Evolutionary conservation across 2,888 invertebrate species (phyloP), one percentile per base, ranked within the genome.

Genomic region (Apamea monoglypha): DNA sequence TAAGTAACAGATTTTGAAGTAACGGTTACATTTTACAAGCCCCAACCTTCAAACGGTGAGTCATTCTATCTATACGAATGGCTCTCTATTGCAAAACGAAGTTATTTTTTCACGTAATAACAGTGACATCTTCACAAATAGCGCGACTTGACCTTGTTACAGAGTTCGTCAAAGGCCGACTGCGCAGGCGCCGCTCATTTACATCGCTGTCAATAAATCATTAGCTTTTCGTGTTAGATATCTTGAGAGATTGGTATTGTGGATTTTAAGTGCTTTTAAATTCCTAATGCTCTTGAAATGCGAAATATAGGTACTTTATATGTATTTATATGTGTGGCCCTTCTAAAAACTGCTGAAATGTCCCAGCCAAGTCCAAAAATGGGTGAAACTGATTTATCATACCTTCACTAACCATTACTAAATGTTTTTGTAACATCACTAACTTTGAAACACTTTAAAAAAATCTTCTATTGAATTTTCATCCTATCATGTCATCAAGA

Each of bases 131-230:
- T 77, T 69, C 63, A 80, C 32, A 75, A 73, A 84, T 73, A 73
- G 36, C 59, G 18, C 71, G 40, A 66, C 73, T 50, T 44, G 67
- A 87, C 85, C 85, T 87, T 81, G 88, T 76, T 21, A 16, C 36
- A 76, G 29, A 56, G 76, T 59, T 80, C 80, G 83, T 73, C 64
- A 66, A 70, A 87, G 73, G 88, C 84, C 80, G 78, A 21, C 75
- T 72, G 70, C 73, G 73, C 82, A 44, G 78, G 86, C 86, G 88
- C 86, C 86, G 21, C 75, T 76, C 47, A 84, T 85, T 82, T 67
- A 70, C 73, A 50, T 44, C 18, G 63, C 70, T 74, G 78, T 82
- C 66, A 80, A 76, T 86, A 69, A 86, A 66, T 82, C 78, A 80
- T 82, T 82, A 76, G 69, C 59, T 74, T 40, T 64, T 74, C 66